These are phyloP conservation scores for Ridgeia piscesae DNA, from an alignment of 1,140 invertebrate species.

Conservation along the genomic window DNA sequence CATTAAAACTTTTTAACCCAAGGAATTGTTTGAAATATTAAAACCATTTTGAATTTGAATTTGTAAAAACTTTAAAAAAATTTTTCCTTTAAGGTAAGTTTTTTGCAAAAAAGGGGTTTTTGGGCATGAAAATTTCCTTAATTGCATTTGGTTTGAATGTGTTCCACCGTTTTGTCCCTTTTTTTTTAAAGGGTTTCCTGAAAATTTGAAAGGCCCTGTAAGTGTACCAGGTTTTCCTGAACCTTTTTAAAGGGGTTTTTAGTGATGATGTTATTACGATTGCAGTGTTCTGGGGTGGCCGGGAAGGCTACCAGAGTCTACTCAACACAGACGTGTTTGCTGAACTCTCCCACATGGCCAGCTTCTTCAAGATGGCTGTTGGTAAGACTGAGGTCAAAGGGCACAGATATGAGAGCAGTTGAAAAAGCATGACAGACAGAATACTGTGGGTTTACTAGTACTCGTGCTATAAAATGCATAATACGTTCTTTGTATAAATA, in stretches of 20 bases:
- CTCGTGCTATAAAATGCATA: background rate
- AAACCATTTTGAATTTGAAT: constrained; percentile 2
- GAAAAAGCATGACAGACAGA: background rate
- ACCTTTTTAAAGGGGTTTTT: too few species aligned
- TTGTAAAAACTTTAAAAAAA: too few species aligned
- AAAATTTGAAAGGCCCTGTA: background rate
- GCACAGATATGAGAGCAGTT: background rate
- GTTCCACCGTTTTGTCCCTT: background rate
- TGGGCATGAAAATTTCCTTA: too few species aligned
- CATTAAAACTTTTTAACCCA: too few species aligned
- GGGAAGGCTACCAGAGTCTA: constrained; percentile 66
- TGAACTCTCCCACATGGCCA: constrained; percentile 67
- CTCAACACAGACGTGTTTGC: constrained; percentile 65
- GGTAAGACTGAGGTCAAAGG: constrained; percentile 43
- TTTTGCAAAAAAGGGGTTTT: too few species aligned
- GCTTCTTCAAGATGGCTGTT: constrained; percentile 65
- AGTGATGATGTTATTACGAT: too few species aligned
- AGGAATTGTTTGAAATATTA: too few species aligned
- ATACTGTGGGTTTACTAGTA: background rate
- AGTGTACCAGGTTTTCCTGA: background rate
- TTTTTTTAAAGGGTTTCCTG: background rate
- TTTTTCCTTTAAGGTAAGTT: too few species aligned
- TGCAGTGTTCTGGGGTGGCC: constrained; percentile 63
- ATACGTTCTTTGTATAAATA: background rate
- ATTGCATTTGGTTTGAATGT: too few species aligned